Evolutionary conservation across 2,888 invertebrate genomes (phyloP).

Genomic region (Patella pellucida): DNA sequence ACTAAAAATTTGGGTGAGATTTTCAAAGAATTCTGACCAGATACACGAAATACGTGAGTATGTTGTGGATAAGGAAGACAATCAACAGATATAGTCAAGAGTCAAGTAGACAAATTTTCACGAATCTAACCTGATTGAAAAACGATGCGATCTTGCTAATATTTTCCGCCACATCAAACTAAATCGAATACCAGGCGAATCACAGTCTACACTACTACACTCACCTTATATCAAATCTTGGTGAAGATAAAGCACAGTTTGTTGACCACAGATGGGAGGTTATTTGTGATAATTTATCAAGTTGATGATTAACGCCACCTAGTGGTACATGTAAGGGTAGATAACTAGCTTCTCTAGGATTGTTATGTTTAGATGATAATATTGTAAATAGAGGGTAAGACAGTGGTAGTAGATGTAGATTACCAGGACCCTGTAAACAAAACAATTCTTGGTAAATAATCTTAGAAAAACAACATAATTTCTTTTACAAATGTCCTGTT

Average conservation of each 20-base stretch:
- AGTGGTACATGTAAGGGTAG: constrained; percentile 41
- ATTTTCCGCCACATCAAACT: too few relatives aligned
- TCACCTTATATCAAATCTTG: constrained; percentile 34
- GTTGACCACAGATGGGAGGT: constrained; percentile 53
- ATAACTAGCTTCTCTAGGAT: constrained; percentile 25
- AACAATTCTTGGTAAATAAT: too few relatives aligned
- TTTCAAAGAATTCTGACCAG: too few relatives aligned
- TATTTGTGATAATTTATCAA: constrained; percentile 37
- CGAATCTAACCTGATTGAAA: too few relatives aligned
- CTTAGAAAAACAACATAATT: background rate
- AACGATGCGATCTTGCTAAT: too few relatives aligned
- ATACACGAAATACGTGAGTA: too few relatives aligned
- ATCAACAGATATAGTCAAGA: too few relatives aligned
- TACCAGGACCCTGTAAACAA: constrained; percentile 38
- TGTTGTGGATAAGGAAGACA: too few relatives aligned
- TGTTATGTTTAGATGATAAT: constrained; percentile 36
- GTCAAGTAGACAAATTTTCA: too few relatives aligned
- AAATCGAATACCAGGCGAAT: too few relatives aligned
- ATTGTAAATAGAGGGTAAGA: constrained; percentile 36
- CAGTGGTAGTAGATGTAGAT: constrained; percentile 34
- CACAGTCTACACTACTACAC: background rate
- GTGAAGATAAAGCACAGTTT: constrained; percentile 35
- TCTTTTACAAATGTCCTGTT: background rate
- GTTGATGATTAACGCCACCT: constrained; percentile 33
- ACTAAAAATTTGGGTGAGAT: too few relatives aligned